Evolutionary conservation across 2,888 invertebrate genomes (phyloP).

Genomic region (Hypsopygia costalis): DNA sequence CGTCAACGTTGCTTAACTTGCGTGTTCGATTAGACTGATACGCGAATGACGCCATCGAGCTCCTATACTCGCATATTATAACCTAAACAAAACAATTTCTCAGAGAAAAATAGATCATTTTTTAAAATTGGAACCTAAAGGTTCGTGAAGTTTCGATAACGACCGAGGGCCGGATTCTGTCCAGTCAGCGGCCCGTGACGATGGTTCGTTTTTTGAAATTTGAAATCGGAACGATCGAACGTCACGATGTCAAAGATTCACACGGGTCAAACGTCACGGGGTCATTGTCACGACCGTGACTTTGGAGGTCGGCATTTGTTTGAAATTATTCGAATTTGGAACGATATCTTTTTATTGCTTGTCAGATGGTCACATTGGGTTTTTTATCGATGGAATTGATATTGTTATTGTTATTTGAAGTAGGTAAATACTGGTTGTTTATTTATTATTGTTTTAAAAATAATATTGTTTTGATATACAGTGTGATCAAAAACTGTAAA

Average conservation of each 20-base stretch:
- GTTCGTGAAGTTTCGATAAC: constrained; percentile 24
- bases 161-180: constrained; percentile 36
- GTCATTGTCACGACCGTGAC: constrained; percentile 45
- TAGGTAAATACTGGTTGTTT: too few relatives aligned
- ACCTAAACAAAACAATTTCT: too few relatives aligned
- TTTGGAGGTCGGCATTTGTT: constrained; percentile 17
- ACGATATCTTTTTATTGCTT: constrained; percentile 15
- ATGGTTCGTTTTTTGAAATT: constrained; percentile 36
- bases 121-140: too few relatives aligned
- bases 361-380: background rate
- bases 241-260: constrained; percentile 67
- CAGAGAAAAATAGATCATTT: too few relatives aligned
- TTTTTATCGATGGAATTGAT: background rate
- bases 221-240: constrained; percentile 44
- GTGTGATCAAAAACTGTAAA: too few relatives aligned
- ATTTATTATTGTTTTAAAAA: too few relatives aligned
- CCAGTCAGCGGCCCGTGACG: constrained; percentile 51
- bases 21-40: too few relatives aligned
- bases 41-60: too few relatives aligned
- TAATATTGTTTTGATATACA: too few relatives aligned
- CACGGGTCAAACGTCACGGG: constrained; percentile 59
- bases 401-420: too few relatives aligned
- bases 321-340: constrained; percentile 25
- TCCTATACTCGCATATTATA: too few relatives aligned
- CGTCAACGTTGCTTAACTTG: too few relatives aligned